A percentile compares a stretch with the other conserved stretches of the same genome.
These are phyloP conservation scores for Oryzias curvinotus DNA, from an alignment of 2,113 vertebrate genomes.

Conservation along the genomic window DNA sequence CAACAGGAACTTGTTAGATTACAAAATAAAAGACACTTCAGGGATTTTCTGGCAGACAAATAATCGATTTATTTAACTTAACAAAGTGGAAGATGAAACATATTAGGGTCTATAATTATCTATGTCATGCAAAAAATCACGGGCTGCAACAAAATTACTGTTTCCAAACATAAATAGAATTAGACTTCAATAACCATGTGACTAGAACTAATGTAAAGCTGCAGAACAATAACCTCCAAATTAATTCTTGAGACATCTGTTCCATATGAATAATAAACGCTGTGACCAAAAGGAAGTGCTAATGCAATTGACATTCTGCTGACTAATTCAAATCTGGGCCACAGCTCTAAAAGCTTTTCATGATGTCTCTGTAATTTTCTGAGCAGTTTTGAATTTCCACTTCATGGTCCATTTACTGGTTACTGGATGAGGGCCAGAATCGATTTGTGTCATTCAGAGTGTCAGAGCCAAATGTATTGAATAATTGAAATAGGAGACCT, in stretches of 20 bases:
- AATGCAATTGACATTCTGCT: slow-evolving; percentile 42
- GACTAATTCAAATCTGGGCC: slow-evolving; percentile 30
- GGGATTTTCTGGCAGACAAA: slow-evolving; percentile 8
- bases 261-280: slow-evolving; percentile 51
- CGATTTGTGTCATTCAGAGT: slow-evolving; percentile 24
- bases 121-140: too few relatives aligned
- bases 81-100: slow-evolving; percentile 7
- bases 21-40: neutral
- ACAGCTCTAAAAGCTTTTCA: slow-evolving; percentile 29
- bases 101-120: neutral
- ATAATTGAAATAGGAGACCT: slow-evolving; percentile 13
- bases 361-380: slow-evolving; percentile 20
- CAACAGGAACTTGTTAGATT: neutral
- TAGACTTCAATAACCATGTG: slow-evolving; percentile 5
- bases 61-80: slow-evolving; percentile 36
- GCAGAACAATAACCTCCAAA: slow-evolving; percentile 14
- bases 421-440: slow-evolving; percentile 29
- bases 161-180: slow-evolving; percentile 17
- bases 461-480: slow-evolving; percentile 5
- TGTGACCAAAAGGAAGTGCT: slow-evolving; percentile 14
- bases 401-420: slow-evolving; percentile 32
- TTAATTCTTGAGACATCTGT: slow-evolving; percentile 24
- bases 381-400: slow-evolving; percentile 36
- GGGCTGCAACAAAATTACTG: neutral
- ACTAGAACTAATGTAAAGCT: neutral